These are phyloP conservation scores for Cirrhinus mrigala DNA, from an alignment of 2,797 vertebrate genomes.

Conservation along the genomic window DNA sequence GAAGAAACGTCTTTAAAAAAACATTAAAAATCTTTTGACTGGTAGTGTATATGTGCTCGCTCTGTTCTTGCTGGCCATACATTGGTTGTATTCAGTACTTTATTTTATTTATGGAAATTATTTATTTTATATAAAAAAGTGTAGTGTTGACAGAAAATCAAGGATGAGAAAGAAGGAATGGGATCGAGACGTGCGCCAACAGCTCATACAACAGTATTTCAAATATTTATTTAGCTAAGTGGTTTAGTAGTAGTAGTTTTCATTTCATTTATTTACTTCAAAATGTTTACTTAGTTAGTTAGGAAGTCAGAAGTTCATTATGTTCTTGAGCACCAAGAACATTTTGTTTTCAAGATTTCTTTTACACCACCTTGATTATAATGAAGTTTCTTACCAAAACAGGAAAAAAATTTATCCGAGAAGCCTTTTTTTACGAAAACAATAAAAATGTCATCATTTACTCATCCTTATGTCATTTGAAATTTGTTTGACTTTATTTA, in stretches of 20 bases:
- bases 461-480: not conserved
- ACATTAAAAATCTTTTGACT: no score
- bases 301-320: not conserved
- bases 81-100: not conserved
- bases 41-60: not conserved
- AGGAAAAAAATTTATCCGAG: not conserved
- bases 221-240: not conserved
- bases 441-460: conserved; percentile 8
- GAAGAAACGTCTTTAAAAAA: no score
- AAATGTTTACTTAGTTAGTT: not conserved
- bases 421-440: not conserved
- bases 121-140: not conserved
- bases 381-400: not conserved
- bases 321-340: not conserved
- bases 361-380: not conserved
- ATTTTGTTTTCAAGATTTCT: not conserved
- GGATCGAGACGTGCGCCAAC: not conserved
- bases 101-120: not conserved
- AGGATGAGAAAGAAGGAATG: not conserved
- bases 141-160: not conserved
- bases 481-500: not conserved
- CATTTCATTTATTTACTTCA: not conserved
- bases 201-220: not conserved
- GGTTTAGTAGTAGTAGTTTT: no score
- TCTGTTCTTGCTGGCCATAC: not conserved